Percentiles rank a stretch among this genome's conserved stretches.
Evolutionary conservation across 2,888 invertebrate genomes (phyloP).

Genomic region (Altica lythri): DNA sequence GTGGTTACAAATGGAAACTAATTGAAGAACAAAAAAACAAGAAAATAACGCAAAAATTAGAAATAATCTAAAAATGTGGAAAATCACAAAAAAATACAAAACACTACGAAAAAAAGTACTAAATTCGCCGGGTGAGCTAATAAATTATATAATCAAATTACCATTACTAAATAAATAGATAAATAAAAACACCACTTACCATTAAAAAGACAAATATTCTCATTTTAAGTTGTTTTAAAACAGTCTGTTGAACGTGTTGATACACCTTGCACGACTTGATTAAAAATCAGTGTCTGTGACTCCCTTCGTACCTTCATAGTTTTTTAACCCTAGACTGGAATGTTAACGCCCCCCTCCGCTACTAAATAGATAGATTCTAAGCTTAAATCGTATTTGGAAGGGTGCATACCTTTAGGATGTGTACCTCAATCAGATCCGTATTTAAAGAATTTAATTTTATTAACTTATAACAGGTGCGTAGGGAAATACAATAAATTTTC

Average conservation of each 20-base stretch:
- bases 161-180: no score
- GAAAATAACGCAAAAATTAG: no score
- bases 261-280: conserved; percentile 48
- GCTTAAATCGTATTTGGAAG: conserved; percentile 18
- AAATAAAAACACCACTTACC: neutral
- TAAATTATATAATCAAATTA: no score
- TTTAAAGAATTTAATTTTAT: no score
- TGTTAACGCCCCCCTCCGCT: conserved; percentile 42
- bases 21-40: no score
- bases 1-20: no score
- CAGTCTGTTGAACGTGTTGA: conserved; percentile 5
- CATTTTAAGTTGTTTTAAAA: neutral
- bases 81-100: no score
- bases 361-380: conserved; percentile 11
- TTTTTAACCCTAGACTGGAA: conserved; percentile 56
- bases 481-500: no score
- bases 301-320: conserved; percentile 56
- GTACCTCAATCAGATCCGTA: conserved; percentile 6
- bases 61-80: no score
- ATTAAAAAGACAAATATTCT: neutral
- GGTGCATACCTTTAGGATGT: conserved; percentile 32
- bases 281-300: conserved; percentile 56
- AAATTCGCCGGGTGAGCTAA: no score
- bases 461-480: no score
- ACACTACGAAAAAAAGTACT: no score